These are phyloP conservation scores for Microplitis mediator DNA, from an alignment of 1,140 invertebrate genomes.

Conservation along the genomic window DNA sequence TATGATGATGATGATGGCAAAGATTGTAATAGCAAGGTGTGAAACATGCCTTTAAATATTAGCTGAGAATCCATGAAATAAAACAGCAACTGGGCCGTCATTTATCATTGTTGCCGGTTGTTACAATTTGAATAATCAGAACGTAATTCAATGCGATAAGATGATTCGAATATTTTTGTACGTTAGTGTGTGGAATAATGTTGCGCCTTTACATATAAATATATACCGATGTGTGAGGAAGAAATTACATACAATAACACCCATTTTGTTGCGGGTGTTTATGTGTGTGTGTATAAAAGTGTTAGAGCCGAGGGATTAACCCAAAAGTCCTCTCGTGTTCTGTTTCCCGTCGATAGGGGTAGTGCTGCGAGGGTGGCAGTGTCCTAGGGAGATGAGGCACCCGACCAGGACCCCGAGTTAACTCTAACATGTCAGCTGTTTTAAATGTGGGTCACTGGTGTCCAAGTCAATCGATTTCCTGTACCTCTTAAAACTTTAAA, in stretches of 20 bases:
- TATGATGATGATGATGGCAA: not conserved
- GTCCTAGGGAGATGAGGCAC: not conserved
- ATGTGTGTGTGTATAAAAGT: not conserved
- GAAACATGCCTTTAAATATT: slow-evolving; percentile 8
- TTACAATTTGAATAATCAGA: slow-evolving; percentile 4
- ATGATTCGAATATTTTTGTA: not conserved
- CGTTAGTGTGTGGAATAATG: not conserved
- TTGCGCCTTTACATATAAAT: no score
- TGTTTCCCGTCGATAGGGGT: not conserved
- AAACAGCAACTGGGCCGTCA: not conserved
- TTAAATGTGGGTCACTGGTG: slow-evolving; percentile 11
- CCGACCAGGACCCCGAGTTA: not conserved
- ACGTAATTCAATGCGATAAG: slow-evolving; percentile 6
- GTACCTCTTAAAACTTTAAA: not conserved
- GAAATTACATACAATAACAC: no score
- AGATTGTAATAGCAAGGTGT: slow-evolving; percentile 1
- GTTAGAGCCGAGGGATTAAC: not conserved
- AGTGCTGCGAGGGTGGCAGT: slow-evolving; percentile 8
- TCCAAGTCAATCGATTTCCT: slow-evolving; percentile 1
- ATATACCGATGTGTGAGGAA: no score
- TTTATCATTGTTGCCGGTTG: not conserved
- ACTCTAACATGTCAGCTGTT: slow-evolving; percentile 5
- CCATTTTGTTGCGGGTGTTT: no score
- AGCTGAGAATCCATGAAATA: not conserved
- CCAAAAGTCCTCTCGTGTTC: not conserved